Conservation (phyloP, 2,797 vertebrate species). For the Holocentrus rufus region DNA sequence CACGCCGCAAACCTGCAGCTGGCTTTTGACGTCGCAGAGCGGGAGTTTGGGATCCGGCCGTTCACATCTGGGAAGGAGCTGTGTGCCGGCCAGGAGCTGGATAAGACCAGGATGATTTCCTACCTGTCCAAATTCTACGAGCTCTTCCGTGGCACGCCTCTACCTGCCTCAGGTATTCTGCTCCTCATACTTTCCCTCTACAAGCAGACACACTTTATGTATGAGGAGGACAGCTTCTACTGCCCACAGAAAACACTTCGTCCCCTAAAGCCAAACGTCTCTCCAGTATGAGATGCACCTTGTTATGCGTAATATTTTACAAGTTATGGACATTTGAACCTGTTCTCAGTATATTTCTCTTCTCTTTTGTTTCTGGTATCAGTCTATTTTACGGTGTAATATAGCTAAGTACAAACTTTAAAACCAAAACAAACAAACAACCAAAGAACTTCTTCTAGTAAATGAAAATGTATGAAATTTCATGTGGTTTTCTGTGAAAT, state of each 20-base stretch:
- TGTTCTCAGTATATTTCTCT: neutral
- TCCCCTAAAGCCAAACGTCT: neutral
- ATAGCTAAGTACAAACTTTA: conserved; percentile 16
- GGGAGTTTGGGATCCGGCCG: conserved; percentile 90
- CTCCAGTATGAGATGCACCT: neutral
- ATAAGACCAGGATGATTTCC: conserved; percentile 89
- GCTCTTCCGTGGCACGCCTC: conserved; percentile 90
- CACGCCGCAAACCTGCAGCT: conserved; percentile 89
- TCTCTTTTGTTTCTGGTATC: conserved; percentile 20
- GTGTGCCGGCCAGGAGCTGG: conserved; percentile 80
- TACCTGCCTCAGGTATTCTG: conserved; percentile 86
- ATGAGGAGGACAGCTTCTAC: neutral
- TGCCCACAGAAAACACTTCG: neutral
- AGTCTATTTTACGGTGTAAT: neutral
- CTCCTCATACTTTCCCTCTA: neutral
- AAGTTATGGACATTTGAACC: neutral
- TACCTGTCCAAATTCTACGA: conserved; percentile 98
- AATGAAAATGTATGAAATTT: conserved; percentile 40
- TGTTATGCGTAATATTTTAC: neutral
- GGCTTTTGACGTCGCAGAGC: conserved; percentile 90
- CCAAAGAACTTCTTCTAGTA: conserved; percentile 22
- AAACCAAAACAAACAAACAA: too few species aligned
- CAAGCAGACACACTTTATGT: neutral
- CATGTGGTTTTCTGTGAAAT: conserved; percentile 41
- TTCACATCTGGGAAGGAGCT: conserved; percentile 88